Percentiles rank a stretch among this genome's conserved stretches.
These are phyloP conservation scores for Ochropleura leucogaster DNA, from an alignment of 2,888 invertebrate genomes.

Conservation along the genomic window DNA sequence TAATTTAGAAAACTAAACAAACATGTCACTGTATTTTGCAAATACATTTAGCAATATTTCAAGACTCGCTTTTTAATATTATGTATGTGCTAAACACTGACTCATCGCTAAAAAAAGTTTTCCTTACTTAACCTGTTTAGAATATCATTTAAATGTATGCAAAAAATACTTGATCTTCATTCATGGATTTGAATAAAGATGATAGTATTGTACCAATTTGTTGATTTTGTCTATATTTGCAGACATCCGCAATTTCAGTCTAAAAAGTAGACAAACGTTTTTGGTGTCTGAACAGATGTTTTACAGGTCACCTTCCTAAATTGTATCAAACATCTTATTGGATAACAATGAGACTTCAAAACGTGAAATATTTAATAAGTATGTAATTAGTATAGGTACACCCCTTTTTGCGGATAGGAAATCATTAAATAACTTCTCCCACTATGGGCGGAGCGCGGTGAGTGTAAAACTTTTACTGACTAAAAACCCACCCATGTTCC, in stretches of 20 bases:
- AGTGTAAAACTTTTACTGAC: too few relatives aligned
- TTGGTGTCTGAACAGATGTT: conserved; percentile 13
- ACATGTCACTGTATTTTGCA: conserved; percentile 28
- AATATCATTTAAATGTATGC: neutral
- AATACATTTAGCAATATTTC: conserved; percentile 45
- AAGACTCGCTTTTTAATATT: conserved; percentile 36
- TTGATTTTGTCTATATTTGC: conserved; percentile 6
- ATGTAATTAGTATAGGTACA: neutral
- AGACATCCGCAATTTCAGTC: neutral
- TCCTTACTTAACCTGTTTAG: conserved; percentile 4
- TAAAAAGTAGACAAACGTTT: neutral
- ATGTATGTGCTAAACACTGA: conserved; percentile 29
- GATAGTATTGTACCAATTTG: conserved; percentile 20
- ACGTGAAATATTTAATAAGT: neutral
- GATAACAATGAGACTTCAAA: neutral
- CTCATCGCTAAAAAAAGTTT: conserved; percentile 31
- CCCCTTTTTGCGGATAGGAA: neutral
- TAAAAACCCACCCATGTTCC: too few relatives aligned
- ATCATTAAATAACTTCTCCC: too few relatives aligned
- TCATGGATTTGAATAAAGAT: conserved; percentile 36
- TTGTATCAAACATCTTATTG: neutral
- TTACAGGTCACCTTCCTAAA: conserved; percentile 37
- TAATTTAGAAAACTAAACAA: conserved; percentile 52
- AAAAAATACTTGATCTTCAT: conserved; percentile 25
- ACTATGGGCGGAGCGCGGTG: too few relatives aligned